These are phyloP conservation scores for Plectropomus leopardus DNA, from an alignment of 2,113 vertebrate genomes.

Conservation along the genomic window DNA sequence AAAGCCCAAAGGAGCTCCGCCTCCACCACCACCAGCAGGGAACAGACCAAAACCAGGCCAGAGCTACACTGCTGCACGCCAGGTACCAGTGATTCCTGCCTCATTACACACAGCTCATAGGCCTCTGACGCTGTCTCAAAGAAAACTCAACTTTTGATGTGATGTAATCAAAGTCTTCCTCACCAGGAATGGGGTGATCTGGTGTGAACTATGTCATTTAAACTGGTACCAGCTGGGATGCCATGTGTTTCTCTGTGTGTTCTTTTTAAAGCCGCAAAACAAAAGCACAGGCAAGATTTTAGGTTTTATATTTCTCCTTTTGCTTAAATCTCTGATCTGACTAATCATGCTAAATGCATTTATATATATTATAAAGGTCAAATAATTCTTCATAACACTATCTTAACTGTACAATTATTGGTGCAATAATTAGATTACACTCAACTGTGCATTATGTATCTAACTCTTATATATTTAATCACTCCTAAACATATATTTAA, in stretches of 20 bases:
- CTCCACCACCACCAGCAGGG: conserved; percentile 75
- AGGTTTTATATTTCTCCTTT: neutral
- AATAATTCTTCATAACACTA: too few species aligned
- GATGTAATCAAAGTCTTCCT: neutral
- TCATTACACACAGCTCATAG: neutral
- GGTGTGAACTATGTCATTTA: neutral
- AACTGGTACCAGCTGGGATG: neutral
- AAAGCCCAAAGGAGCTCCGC: conserved; percentile 70
- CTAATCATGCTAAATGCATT: too few species aligned
- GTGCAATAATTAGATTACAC: too few species aligned
- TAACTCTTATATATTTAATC: too few species aligned
- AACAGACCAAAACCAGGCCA: conserved; percentile 49
- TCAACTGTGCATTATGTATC: too few species aligned
- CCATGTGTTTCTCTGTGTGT: neutral
- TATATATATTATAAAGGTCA: too few species aligned
- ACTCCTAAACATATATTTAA: too few species aligned
- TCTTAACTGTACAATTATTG: too few species aligned
- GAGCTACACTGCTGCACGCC: conserved; percentile 70
- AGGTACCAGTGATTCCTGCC: conserved; percentile 65
- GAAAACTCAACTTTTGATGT: too few species aligned
- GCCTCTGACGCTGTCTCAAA: neutral
- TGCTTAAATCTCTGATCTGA: too few species aligned
- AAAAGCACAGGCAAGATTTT: neutral
- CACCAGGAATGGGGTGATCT: too few species aligned
- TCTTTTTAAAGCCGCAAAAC: neutral